Evolutionary conservation across 1,140 invertebrate genomes (phyloP).

Genomic region (Anoplophora glabripennis): DNA sequence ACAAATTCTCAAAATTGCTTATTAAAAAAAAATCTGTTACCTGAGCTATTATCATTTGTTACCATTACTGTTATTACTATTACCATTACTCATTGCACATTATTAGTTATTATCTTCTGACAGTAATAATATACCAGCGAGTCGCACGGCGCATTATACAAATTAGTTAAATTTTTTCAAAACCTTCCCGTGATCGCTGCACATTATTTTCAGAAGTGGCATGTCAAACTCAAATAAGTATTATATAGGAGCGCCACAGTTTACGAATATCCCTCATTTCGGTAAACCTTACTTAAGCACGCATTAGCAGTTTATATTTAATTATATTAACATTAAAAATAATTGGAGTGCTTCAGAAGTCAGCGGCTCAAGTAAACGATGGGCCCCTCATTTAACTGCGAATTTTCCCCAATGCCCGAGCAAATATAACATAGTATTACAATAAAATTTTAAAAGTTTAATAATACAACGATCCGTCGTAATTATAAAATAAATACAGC

Average conservation of each 20-base stretch:
- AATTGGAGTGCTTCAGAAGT: not conserved
- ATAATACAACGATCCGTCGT: not conserved
- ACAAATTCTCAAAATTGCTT: no score
- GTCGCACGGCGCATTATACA: no score
- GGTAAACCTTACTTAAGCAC: not conserved
- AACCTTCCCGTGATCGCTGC: not conserved
- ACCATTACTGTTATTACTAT: no score
- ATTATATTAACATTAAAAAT: constrained; percentile 4
- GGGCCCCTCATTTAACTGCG: not conserved
- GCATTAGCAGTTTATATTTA: not conserved
- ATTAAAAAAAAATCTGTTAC: no score
- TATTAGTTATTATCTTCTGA: no score
- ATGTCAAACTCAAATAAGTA: not conserved
- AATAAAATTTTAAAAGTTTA: not conserved
- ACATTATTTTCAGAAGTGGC: not conserved
- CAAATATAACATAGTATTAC: not conserved
- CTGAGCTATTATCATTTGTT: no score
- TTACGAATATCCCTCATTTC: not conserved
- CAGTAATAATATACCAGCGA: no score
- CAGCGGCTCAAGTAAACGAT: not conserved
- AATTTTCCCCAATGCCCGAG: not conserved
- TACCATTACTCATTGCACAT: no score
- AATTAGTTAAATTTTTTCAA: no score
- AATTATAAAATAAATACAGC: constrained; percentile 5
- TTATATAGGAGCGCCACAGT: not conserved